phyloP scores from a whole-genome alignment of 2,888 invertebrate species.

The Ichneumoninae sp. region DNA sequence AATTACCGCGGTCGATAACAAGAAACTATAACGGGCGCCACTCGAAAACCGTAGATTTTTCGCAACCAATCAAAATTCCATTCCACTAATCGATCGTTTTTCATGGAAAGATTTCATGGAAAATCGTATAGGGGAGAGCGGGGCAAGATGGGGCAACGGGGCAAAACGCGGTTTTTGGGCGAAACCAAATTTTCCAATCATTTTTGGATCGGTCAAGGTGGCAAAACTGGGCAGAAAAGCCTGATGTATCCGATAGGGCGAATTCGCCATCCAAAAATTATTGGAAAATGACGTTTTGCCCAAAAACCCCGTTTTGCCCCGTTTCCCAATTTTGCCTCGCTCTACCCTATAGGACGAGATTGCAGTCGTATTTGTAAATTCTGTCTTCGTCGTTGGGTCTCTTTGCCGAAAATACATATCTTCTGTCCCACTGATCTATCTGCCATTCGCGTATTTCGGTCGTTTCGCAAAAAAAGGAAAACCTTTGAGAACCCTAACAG shows the following conservation, averaged over 20 bases:
- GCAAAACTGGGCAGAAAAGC: too few species aligned
- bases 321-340: too few species aligned
- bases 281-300: too few species aligned
- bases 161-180: too few species aligned
- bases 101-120: not conserved
- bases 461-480: conserved; percentile 5
- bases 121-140: too few species aligned
- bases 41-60: not conserved
- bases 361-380: not conserved
- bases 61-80: not conserved
- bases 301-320: too few species aligned
- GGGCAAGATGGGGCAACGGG: too few species aligned
- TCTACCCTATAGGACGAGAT: too few species aligned
- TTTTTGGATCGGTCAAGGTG: too few species aligned
- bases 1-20: not conserved
- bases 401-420: not conserved
- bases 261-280: too few species aligned
- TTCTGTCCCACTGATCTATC: not conserved
- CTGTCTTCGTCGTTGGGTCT: not conserved
- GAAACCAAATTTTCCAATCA: too few species aligned
- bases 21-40: not conserved
- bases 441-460: not conserved
- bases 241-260: too few species aligned
- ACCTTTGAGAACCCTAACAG: not conserved
- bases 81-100: not conserved